Base-by-base conservation (phyloP, 23 tunicate species). In the Oikopleura dioica region DNA sequence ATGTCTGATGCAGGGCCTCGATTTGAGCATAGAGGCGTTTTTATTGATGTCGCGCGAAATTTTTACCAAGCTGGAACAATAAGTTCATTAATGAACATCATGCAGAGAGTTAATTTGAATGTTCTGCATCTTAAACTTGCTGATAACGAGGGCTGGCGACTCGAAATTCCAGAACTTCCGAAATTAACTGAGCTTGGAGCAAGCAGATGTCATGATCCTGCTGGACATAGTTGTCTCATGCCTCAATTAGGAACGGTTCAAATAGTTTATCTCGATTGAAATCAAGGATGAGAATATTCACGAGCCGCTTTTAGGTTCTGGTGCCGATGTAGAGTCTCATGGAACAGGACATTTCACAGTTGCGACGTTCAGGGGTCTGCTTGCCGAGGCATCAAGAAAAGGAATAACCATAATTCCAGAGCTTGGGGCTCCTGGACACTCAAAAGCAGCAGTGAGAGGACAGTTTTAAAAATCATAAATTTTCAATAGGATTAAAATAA, bases 91-190 rank as follows among this genome's bases (percentile, higher is more conserved):
- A 2, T 63, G 33, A 31, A 63, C 5, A 31, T 63, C 5, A 63
- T 63, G 72, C 5, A 24, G 72, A 16, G 32, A 23, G 32, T 63
- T 24, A 31, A 63, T 2, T 2, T 63, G 72, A 63, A 63, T 28
- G 30, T 12, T 2, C 76, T 92, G 24, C 97, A 92, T 55, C 69
- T 92, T 31, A 87, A 85, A 51, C 69, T 92, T 1, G 79, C 94
- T 21, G 97, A 92, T 69, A 94, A 92, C 68, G 97, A 92, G 77
- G 97, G 97, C 1, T 92, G 97, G 97, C 78, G 97, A 78, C 21
- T 92, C 0, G 80, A 86, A 68, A 80, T 92, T 78, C 36, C 79
- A 1, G 78, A 84, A 59, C 78, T 78, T 37, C 87, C 92, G 1
- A 81, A 86, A 44, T 82, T 92, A n/a, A 86, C 87, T 24, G 34